Conservation (phyloP, 2,888 invertebrate species). For the Caenorhabditis doughertyi region DNA sequence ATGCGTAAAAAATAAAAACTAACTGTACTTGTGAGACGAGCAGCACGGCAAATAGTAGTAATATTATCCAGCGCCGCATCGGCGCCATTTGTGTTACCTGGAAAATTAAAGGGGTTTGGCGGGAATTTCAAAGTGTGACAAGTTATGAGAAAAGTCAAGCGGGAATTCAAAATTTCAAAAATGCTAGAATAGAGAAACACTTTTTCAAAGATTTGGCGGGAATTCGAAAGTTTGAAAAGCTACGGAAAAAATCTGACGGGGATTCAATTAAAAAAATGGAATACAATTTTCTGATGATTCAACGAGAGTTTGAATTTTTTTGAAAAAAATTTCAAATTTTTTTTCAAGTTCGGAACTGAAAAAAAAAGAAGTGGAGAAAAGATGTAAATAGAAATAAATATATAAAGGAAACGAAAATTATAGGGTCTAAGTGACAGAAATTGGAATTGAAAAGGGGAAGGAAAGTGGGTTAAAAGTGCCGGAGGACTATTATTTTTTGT, state of each 20-base stretch:
- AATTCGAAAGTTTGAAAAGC: too few relatives aligned
- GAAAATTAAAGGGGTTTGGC: conserved; percentile 10
- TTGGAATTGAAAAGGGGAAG: too few relatives aligned
- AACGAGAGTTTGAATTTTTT: too few relatives aligned
- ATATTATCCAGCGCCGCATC: conserved; percentile 63
- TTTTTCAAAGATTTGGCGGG: too few relatives aligned
- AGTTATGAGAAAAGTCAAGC: not conserved
- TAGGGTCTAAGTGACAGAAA: not conserved
- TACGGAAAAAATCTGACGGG: too few relatives aligned
- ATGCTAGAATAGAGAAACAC: too few relatives aligned
- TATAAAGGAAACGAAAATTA: conserved; percentile 25
- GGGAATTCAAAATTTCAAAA: not conserved
- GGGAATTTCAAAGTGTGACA: conserved; percentile 2
- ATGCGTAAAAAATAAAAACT: conserved; percentile 7
- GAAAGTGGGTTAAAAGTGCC: conserved; percentile 2
- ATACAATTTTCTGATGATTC: too few relatives aligned
- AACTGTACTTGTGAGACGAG: conserved; percentile 54
- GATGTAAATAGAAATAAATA: not conserved
- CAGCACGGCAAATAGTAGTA: conserved; percentile 59
- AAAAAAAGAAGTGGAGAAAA: not conserved
- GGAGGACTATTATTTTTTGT: not conserved
- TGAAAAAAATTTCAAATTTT: too few relatives aligned
- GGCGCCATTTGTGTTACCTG: conserved; percentile 68
- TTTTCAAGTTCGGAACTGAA: too few relatives aligned
- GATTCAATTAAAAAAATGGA: not conserved